Conservation (phyloP, 1,140 invertebrate species). For the Heliconius himera region DNA sequence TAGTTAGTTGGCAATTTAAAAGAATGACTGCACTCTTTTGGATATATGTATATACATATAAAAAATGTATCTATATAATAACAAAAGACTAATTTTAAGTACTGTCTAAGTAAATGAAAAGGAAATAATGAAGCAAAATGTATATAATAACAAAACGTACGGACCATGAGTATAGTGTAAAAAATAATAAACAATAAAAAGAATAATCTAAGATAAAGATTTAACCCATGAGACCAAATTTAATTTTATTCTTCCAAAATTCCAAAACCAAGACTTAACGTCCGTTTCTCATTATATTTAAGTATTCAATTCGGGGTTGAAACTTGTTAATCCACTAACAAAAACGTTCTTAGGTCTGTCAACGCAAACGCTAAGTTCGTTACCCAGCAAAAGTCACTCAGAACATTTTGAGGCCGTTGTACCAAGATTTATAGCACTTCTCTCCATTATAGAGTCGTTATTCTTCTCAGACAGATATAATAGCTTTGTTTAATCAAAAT, state of each 20-base stretch:
- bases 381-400: constrained; percentile 43
- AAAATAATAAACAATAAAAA: no score
- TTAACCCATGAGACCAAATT: background rate
- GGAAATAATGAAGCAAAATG: no score
- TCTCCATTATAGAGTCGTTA: constrained; percentile 30
- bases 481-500: constrained; percentile 17
- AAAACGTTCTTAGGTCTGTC: constrained; percentile 48
- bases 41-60: no score
- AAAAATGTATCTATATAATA: no score
- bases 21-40: no score
- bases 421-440: constrained; percentile 42
- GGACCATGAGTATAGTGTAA: no score
- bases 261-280: background rate
- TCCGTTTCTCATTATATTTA: constrained; percentile 28
- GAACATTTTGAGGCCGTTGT: constrained; percentile 30
- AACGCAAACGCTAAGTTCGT: constrained; percentile 40
- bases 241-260: background rate
- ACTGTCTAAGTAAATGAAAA: no score
- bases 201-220: no score
- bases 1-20: no score
- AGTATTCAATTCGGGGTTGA: constrained; percentile 31
- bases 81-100: no score
- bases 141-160: no score
- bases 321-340: constrained; percentile 45
- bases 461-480: constrained; percentile 31